phyloP scores from a whole-genome alignment of 2,888 invertebrate species.

The Onchidella celtica region DNA sequence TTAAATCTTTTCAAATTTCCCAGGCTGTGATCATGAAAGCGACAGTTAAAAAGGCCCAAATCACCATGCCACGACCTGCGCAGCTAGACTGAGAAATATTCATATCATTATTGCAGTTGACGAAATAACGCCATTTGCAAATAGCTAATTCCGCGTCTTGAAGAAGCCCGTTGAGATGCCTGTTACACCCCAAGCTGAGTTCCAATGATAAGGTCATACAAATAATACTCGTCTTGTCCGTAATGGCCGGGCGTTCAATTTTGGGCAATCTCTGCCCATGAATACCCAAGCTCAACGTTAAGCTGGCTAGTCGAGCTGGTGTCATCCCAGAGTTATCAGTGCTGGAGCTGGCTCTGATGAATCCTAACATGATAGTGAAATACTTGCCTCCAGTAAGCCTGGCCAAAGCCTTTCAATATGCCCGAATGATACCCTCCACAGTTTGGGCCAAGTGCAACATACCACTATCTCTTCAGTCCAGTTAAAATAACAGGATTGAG shows the following conservation, averaged over 20 bases:
- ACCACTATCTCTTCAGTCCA: constrained; percentile 31
- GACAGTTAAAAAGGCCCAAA: constrained; percentile 30
- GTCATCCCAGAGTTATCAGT: constrained; percentile 42
- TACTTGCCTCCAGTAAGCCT: constrained; percentile 35
- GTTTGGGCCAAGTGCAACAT: constrained; percentile 38
- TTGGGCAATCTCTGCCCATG: constrained; percentile 31
- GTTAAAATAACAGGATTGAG: constrained; percentile 2
- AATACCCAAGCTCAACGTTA: constrained; percentile 34
- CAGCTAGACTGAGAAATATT: constrained; percentile 2
- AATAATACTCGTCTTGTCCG: constrained; percentile 37
- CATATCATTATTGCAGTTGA: constrained; percentile 33
- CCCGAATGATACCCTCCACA: constrained; percentile 10
- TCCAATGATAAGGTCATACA: constrained; percentile 43
- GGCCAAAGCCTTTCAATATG: constrained; percentile 37
- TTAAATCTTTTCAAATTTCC: constrained; percentile 46
- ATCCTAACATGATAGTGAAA: constrained; percentile 42
- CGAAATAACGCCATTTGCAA: constrained; percentile 44
- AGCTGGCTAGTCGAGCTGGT: constrained; percentile 39
- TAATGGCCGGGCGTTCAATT: constrained; percentile 40
- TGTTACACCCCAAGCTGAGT: constrained; percentile 31
- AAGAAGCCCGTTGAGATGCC: constrained; percentile 1
- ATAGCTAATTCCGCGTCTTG: constrained; percentile 27
- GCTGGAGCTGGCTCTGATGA: constrained; percentile 25
- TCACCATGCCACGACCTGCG: constrained; percentile 33
- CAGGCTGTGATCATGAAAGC: constrained; percentile 19